Evolutionary conservation across 1,140 invertebrate species (phyloP), one percentile per base, ranked within the genome.

Genomic region (Drosophila sproati): DNA sequence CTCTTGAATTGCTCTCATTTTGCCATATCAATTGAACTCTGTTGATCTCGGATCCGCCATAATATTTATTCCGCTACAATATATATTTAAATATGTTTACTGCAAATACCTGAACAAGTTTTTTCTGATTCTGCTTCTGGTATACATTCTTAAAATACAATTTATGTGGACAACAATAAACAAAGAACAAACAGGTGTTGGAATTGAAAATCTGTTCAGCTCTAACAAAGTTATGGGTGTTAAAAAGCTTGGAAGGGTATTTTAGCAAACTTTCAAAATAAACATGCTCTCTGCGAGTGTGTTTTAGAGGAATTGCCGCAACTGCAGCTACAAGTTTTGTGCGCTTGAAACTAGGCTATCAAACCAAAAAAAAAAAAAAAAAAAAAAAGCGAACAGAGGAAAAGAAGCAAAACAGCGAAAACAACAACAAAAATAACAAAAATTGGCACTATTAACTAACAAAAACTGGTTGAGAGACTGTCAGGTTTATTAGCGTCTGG

Each of bases 311-410:
- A 52, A 55, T 60, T 73, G 61, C 39, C 52, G 63, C 63, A 66
- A 61, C 43, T 74, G 55, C 59, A 77, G 73, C 64, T 51, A 77
- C 73, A 77, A 77, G 77, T 85, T 82, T 71, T 67, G 48, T 63
- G 35, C 54, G 81, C 57, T 71, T 48, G 59, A 73, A 82, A 82
- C 82, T 82, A 60, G 82, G 79, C 82, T 87, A 78, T 37, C 71
- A 79, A 55, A 45, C 51, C 37, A 32, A 39, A 41, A 61, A 52
- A 50, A 47, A 64, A 5, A 50, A 67, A 60, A 39, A 59, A 61
- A 12, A 50, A 12, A 35, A 45, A 47, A 37, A 59, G 59, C 8
- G 51, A 51, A 57, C 54, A 57, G 12, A 39, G 50, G 34, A 29
- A 34, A 39, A 76, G 71, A 51, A 63, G 29, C 51, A 28, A 64